Conservation (phyloP, 1,140 invertebrate genomes). For the Sitophilus oryzae region DNA sequence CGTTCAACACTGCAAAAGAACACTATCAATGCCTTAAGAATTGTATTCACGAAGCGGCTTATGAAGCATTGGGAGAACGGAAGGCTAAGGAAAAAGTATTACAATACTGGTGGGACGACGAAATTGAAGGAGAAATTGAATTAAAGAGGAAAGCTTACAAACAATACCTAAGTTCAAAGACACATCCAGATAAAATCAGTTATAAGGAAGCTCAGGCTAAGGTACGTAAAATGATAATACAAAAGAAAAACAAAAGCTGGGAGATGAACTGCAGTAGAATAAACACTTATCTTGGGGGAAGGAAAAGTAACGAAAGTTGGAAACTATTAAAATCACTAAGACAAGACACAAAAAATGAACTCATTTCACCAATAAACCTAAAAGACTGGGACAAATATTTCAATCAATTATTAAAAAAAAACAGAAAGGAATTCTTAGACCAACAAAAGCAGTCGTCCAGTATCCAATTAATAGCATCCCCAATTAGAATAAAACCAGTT, state of each 20-base stretch:
- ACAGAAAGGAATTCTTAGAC: too few relatives aligned
- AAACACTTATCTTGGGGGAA: background rate
- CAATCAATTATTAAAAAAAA: too few relatives aligned
- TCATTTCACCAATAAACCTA: too few relatives aligned
- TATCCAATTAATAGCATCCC: too few relatives aligned
- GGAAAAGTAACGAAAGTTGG: conserved; percentile 3
- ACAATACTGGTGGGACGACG: background rate
- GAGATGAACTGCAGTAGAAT: background rate
- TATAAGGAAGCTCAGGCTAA: background rate
- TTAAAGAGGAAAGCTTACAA: background rate
- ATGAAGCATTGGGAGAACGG: background rate
- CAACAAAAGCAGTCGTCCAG: too few relatives aligned
- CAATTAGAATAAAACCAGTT: background rate
- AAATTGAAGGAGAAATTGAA: background rate
- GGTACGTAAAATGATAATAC: background rate
- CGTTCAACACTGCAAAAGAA: too few relatives aligned
- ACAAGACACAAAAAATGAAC: too few relatives aligned
- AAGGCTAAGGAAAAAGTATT: too few relatives aligned
- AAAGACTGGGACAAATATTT: too few relatives aligned
- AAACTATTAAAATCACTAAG: background rate
- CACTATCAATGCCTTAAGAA: background rate
- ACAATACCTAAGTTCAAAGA: background rate
- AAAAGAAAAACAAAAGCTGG: background rate
- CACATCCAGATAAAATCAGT: background rate
- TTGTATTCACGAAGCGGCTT: background rate